Evolutionary conservation across 2,797 vertebrate species (phyloP).

Genomic region (Apogon talboti): DNA sequence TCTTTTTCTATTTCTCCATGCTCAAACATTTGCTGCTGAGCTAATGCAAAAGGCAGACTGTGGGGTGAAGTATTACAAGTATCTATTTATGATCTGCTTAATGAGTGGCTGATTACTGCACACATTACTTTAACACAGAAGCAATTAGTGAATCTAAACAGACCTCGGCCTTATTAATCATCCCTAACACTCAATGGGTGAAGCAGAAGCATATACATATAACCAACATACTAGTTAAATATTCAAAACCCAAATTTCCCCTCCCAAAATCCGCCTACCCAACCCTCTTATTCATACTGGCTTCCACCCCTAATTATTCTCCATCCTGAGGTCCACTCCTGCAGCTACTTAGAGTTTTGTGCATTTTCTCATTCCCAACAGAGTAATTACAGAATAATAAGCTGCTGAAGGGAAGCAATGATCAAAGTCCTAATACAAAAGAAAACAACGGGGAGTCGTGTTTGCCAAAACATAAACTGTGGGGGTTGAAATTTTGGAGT

Average conservation of each 20-base stretch:
- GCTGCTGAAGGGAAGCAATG: neutral
- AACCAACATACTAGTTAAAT: neutral
- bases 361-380: no score
- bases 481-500: neutral
- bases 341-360: neutral
- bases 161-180: neutral
- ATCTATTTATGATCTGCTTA: slow-evolving; percentile 20
- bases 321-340: slow-evolving; percentile 2
- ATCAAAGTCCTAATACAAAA: slow-evolving; percentile 9
- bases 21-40: neutral
- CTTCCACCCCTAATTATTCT: neutral
- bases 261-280: neutral
- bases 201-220: neutral
- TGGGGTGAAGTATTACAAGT: slow-evolving; percentile 18
- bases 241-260: neutral
- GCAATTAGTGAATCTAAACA: slow-evolving; percentile 24
- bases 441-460: neutral
- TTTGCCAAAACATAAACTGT: slow-evolving; percentile 1
- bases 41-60: slow-evolving; percentile 22
- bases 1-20: no score
- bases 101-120: slow-evolving; percentile 9
- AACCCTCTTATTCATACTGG: neutral
- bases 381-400: slow-evolving; percentile 25
- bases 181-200: neutral
- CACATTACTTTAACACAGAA: slow-evolving; percentile 27